These are phyloP conservation scores for Chironomus riparius DNA, from an alignment of 2,888 invertebrate species.

Conservation along the genomic window DNA sequence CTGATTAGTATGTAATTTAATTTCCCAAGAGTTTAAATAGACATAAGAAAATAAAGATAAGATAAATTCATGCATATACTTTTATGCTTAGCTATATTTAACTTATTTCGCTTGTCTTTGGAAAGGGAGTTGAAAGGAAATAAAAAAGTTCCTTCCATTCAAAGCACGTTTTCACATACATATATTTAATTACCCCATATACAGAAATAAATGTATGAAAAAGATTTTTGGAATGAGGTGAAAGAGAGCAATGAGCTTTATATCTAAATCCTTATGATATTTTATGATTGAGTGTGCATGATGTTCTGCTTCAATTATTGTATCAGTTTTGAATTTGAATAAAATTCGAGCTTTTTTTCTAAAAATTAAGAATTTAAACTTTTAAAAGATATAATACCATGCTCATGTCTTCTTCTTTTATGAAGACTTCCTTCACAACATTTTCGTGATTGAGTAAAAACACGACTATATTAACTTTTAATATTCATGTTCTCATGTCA, in stretches of 20 bases:
- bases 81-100: too few species aligned
- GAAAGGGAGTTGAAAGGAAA: not conserved
- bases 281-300: too few species aligned
- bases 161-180: conserved; percentile 7
- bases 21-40: not conserved
- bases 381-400: too few species aligned
- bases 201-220: not conserved
- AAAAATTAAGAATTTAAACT: too few species aligned
- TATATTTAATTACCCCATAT: conserved; percentile 10
- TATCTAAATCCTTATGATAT: too few species aligned
- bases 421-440: too few species aligned
- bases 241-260: too few species aligned
- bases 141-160: not conserved
- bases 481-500: not conserved
- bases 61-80: not conserved
- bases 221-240: not conserved
- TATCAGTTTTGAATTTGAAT: too few species aligned
- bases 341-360: too few species aligned
- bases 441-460: not conserved
- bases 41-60: not conserved
- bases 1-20: not conserved
- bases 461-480: not conserved
- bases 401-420: too few species aligned
- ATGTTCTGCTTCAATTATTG: too few species aligned
- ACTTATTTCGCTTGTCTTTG: too few species aligned